Evolutionary conservation across 2,888 invertebrate genomes (phyloP), one percentile per base, ranked within the genome.

Genomic region (Hypselothyrea guttata): DNA sequence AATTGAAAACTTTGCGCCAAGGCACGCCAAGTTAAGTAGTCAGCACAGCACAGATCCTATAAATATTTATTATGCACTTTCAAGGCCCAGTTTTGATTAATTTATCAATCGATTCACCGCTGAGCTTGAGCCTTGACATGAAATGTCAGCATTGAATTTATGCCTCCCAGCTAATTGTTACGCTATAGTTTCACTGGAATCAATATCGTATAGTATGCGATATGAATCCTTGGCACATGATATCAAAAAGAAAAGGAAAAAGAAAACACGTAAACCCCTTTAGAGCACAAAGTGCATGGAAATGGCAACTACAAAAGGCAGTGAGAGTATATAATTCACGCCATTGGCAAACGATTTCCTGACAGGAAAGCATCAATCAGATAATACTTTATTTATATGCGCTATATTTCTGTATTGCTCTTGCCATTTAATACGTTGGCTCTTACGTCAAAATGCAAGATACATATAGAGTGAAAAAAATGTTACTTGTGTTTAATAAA

Each of bases 41-140:
- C 44, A 42, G 59, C 7, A 61, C 34, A 30, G 38, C 57, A 48
- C 27, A 13, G 31, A 52, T 30, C 47, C 60, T 71, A 81, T 76
- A 78, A 84, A 81, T 81, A 78, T 78, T 78, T 78, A 78, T 84
- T 64, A 74, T 69, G 61, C 65, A 68, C 62, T 74, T 66, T 84
- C 78, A 81, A 84, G 82, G 78, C 46, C 78, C 74, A 62, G 77
- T 81, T 81, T 61, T 61, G 82, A 78, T 78, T 78, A 78, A 84
- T 78, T 78, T 82, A 84, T 81, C 82, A 81, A 84, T 84, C 78
- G 78, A 84, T 78, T 53, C 30, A 55, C 38, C 16, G 18, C 54
- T 30, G 16, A 63, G 31, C 44, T 22, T 22, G 59, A 64, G 75
- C 78, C 84, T 78, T 84, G 78, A 78, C 78, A 78, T 65, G 84